Evolutionary conservation across 2,113 vertebrate species (phyloP).

Genomic region (Jacana jacana): DNA sequence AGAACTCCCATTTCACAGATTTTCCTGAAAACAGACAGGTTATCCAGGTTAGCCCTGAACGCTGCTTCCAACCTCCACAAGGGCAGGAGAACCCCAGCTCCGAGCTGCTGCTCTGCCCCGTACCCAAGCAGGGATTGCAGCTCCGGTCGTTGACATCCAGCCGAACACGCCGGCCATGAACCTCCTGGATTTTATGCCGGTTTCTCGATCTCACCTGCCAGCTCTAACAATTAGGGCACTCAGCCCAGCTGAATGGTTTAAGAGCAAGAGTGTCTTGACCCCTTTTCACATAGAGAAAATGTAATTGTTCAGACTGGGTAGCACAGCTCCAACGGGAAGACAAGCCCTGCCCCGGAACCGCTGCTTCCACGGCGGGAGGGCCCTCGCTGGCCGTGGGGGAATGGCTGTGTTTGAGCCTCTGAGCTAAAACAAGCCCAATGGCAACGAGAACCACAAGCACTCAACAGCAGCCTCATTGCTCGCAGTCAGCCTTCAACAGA

Average conservation of each 20-base stretch:
- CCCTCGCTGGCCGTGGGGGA: not conserved
- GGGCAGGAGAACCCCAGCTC: not conserved
- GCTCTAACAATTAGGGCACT: not conserved
- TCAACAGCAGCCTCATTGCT: not conserved
- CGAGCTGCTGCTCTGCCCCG: not conserved
- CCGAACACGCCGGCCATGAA: not conserved
- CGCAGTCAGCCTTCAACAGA: not conserved
- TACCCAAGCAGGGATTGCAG: not conserved
- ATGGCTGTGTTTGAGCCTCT: not conserved
- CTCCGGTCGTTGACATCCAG: not conserved
- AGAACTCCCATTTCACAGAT: not conserved
- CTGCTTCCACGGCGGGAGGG: rapidly evolving
- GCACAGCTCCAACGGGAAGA: not conserved
- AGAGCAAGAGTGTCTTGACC: not conserved
- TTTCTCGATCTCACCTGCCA: not conserved
- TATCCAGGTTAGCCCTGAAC: not conserved
- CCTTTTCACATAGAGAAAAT: not conserved
- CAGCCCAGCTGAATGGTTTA: not conserved
- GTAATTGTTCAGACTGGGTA: not conserved
- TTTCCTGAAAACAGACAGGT: not conserved
- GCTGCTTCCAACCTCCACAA: not conserved
- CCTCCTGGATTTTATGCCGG: not conserved
- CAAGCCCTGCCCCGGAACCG: not conserved
- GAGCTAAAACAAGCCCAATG: not conserved
- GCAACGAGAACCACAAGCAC: not conserved